phyloP scores from a whole-genome alignment of 2,797 vertebrate genomes.

The Galago senegalensis region DNA sequence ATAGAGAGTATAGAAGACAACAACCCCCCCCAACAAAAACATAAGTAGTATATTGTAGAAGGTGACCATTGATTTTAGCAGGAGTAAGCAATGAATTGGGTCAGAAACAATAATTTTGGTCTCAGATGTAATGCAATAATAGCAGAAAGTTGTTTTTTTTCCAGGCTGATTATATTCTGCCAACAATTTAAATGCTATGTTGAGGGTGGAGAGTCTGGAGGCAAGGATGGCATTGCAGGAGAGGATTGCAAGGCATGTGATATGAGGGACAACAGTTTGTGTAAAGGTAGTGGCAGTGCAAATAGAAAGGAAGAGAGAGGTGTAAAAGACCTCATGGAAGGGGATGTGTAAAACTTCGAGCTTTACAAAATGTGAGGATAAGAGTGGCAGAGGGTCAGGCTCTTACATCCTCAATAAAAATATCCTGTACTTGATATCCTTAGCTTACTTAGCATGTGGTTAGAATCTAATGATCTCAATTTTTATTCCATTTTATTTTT shows the following conservation, averaged over 20 bases:
- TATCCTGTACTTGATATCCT: not conserved
- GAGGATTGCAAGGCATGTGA: not conserved
- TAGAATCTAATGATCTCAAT: not conserved
- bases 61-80: not conserved
- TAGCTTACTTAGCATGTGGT: not conserved
- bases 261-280: not conserved
- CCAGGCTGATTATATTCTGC: not conserved
- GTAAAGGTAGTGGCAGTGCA: not conserved
- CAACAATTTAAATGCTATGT: not conserved
- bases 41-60: not conserved
- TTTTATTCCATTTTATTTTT: not conserved
- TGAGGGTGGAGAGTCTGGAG: not conserved
- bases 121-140: not conserved
- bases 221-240: not conserved
- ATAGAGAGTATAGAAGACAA: not conserved
- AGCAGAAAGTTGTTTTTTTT: not conserved
- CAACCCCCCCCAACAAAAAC: not conserved
- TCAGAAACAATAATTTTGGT: not conserved
- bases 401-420: slow-evolving; percentile 4
- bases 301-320: not conserved
- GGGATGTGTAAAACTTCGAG: not conserved
- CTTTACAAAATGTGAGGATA: not conserved
- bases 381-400: not conserved
- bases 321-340: not conserved
- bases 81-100: not conserved